Evolutionary conservation across 2,888 invertebrate genomes (phyloP), one percentile per base, ranked within the genome.

Genomic region (Oscheius sp.): DNA sequence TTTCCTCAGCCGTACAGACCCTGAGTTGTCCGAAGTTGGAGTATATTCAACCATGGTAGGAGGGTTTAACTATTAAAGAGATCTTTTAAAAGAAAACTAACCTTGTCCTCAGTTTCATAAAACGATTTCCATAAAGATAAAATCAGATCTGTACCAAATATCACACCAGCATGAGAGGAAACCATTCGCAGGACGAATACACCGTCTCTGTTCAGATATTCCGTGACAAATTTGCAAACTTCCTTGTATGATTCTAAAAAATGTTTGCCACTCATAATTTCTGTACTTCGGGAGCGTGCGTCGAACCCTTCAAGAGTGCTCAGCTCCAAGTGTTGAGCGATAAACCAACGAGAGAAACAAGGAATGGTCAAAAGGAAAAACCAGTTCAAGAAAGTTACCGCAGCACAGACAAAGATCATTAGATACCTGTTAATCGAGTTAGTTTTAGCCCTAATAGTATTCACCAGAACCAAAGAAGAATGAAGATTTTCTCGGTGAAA

Each of bases 401-500:
- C 56, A 1, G 84, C 80, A 49, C 76, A 70, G 12, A 81, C 30
- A 17, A 80, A 66, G 28, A 85, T 73, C 5, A 82, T 51, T 12
- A 73, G 64, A 71, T 85, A 85, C 85, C 84, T 83, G 50, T 24
- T n/a, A 26, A 30, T 22, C 6, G 14, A 30, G 9, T 28, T 24
- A 30, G 6, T 26, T 1, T 9, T 41, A 24, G 38, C 17, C 12
- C 8, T 9, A 54, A 33, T 28, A 6, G 22, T 17, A 63, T 75
- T 68, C 14, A 80, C 80, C 78, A 80, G 64, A 80, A 85, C 84
- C 84, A 85, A 1, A 85, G 73, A 20, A 85, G 68, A 26, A 85
- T 77, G 70, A 85, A 85, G 36, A 85, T 85, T 68, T 82, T 84
- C 68, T 85, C 85, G 59, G 82, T 86, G 77, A 85, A 85, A 51